Evolutionary conservation across 2,797 vertebrate species (phyloP).

Genomic region (Gallinago nigripennis): DNA sequence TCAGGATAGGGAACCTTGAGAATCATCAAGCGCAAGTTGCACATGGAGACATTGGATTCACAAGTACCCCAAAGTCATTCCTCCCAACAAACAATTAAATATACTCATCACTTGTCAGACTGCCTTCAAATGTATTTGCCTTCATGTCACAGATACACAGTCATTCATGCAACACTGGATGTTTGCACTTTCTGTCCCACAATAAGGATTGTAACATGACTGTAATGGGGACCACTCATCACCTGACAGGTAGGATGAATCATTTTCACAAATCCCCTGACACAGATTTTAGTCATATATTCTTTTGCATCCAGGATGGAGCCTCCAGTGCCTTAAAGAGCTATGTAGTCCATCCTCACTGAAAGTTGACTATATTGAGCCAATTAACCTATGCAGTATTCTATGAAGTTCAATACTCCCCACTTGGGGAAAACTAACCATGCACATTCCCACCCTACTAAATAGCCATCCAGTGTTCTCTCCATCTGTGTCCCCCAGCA

Average conservation of each 20-base stretch:
- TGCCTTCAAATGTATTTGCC: neutral
- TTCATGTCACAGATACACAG: neutral
- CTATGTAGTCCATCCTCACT: neutral
- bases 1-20: neutral
- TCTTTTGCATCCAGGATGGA: neutral
- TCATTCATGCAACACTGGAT: neutral
- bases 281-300: neutral
- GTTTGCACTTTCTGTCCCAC: neutral
- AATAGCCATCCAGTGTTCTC: neutral
- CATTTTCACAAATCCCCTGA: fast-evolving
- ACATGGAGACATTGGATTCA: neutral
- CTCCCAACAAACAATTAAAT: neutral
- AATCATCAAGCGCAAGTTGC: neutral
- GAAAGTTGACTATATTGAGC: neutral
- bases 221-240: neutral
- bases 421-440: neutral
- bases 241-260: too few species aligned
- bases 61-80: neutral
- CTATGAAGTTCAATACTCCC: neutral
- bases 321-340: neutral
- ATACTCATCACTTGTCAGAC: neutral
- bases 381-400: neutral
- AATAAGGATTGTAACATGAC: neutral
- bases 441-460: neutral
- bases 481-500: neutral